Conservation (phyloP, 2,113 vertebrate species). For the Jaculus jaculus region DNA sequence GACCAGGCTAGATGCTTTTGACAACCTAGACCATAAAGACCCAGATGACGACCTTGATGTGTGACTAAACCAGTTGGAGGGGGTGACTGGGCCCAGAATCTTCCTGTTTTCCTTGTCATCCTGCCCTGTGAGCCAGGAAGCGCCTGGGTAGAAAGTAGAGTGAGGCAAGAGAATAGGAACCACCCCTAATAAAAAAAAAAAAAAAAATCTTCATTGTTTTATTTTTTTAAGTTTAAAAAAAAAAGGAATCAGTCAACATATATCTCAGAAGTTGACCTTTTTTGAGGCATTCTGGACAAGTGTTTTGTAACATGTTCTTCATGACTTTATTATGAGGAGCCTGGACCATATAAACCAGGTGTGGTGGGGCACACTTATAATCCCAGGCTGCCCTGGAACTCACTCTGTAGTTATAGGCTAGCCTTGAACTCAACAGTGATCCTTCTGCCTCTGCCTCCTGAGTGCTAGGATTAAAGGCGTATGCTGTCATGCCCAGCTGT, state of each 20-base stretch:
- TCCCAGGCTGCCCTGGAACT: too few species aligned
- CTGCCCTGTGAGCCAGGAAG: neutral
- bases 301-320: neutral
- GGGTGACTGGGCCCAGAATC: neutral
- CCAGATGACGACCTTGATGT: constrained; percentile 94
- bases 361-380: too few species aligned
- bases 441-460: neutral
- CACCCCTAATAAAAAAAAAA: constrained; percentile 69
- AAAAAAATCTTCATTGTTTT: too few species aligned
- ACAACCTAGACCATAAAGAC: constrained; percentile 91
- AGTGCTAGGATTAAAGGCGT: too few species aligned
- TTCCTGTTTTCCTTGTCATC: neutral
- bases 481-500: neutral
- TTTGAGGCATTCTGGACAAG: neutral
- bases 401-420: too few species aligned
- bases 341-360: too few species aligned
- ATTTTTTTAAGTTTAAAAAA: neutral
- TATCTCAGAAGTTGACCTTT: neutral
- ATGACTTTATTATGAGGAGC: too few species aligned
- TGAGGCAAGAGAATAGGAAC: neutral
- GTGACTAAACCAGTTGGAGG: constrained; percentile 55
- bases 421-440: too few species aligned
- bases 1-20: constrained; percentile 86
- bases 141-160: neutral
- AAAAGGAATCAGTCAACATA: too few species aligned